Percentiles rank a stretch among this genome's conserved stretches.
These are phyloP conservation scores for Babylonia areolata DNA, from an alignment of 1,140 invertebrate species.

Conservation along the genomic window DNA sequence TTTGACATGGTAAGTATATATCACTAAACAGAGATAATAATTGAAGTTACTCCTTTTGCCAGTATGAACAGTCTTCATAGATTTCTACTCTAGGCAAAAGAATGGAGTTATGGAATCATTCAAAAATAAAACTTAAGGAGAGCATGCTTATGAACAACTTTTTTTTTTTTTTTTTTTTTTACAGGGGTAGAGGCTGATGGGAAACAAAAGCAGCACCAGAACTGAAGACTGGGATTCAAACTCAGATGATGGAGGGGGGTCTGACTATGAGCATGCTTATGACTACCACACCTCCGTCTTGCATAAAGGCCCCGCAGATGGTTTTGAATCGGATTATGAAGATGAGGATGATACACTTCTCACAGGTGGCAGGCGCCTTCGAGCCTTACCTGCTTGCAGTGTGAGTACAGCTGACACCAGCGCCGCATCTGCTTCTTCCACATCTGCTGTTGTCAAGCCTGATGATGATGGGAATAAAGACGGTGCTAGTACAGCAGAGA, in stretches of 20 bases:
- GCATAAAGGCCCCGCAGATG: constrained; percentile 5
- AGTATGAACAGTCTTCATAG: no score
- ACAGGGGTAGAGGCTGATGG: constrained; percentile 2
- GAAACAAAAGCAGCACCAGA: constrained; percentile 13
- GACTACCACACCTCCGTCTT: constrained; percentile 14
- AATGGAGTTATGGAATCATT: no score
- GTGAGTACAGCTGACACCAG: neutral
- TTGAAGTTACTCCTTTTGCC: no score
- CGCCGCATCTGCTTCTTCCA: neutral
- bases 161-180: no score
- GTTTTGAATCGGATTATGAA: constrained; percentile 30
- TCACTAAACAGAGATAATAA: no score
- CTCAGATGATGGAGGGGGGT: constrained; percentile 19
- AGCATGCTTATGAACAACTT: no score
- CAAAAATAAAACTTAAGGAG: no score
- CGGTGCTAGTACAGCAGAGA: neutral
- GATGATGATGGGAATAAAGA: neutral
- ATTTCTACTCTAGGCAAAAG: no score
- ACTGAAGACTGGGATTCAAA: neutral
- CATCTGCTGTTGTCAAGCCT: neutral
- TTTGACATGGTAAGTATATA: no score
- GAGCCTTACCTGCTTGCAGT: neutral
- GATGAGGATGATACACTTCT: neutral
- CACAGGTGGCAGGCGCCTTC: neutral
- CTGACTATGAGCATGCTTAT: constrained; percentile 32